Base-by-base conservation (phyloP, 1,140 invertebrate genomes). In the Drosophila elegans region DNA sequence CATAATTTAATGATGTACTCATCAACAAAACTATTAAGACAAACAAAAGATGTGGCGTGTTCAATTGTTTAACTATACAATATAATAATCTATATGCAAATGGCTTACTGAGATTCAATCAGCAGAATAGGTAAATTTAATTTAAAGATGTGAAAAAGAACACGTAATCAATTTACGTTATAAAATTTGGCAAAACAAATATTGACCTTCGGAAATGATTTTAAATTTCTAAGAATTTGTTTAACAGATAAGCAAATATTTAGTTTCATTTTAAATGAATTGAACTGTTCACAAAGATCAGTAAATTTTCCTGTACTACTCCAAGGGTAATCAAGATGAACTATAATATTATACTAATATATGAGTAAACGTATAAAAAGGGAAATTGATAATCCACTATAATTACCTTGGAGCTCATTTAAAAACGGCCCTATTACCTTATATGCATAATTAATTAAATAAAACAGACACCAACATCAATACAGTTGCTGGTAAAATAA, bases 21-120 rank as follows among this genome's bases (percentile, higher is more conserved):
- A 39, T 32, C 39, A 74, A 29, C 39, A 51, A 12, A 48, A 67
- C 46, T 49, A 75, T 76, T 54, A 51, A 71, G 34, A 4, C 9
- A 42, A 51, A 51, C 32, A 74, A 27, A 64, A 39, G 29, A 64
- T n/a, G 34, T 27, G 29, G 39, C 36, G 42, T 36, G 63, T 32
- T 2, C 12, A 41, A n/a, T 55, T 39, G 13, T 27, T 44, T n/a
- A 21, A 41, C 13, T 52, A 53, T 12, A 27, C 42, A 55, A 55
- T 48, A 25, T 36, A 32, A 29, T 16, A 54, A 74, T 49, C 38
- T 27, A 11, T 29, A 12, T 13, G 11, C 42, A 51, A 54, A 55
- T 32, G 4, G 48, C n/a, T 75, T 46, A 67, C 72, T 67, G 29
- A 13, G 42, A 76, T 27, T 75, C 73, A 75, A 76, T 76, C 75